A percentile compares a stretch with the other conserved stretches of the same genome.
Evolutionary conservation across 1,140 invertebrate species (phyloP).

Genomic region (Bombus ignitus): DNA sequence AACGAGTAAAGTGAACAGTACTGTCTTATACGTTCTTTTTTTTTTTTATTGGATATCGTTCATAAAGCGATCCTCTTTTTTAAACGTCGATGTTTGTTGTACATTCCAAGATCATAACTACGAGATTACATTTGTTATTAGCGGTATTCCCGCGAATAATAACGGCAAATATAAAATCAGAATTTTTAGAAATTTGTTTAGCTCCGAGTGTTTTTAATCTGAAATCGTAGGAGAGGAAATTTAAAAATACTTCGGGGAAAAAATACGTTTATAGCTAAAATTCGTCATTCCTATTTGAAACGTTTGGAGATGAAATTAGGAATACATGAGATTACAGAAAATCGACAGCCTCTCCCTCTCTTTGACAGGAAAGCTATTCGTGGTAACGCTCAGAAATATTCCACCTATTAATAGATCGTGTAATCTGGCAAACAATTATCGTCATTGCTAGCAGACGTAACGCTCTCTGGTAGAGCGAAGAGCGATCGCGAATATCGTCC

Average conservation of each 20-base stretch:
- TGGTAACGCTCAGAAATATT: background rate
- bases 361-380: background rate
- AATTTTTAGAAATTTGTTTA: background rate
- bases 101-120: no score
- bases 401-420: conserved; percentile 1
- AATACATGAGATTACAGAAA: background rate
- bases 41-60: background rate
- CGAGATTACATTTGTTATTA: background rate
- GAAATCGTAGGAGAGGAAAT: no score
- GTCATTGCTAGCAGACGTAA: background rate
- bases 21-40: no score
- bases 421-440: conserved; percentile 33
- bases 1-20: background rate
- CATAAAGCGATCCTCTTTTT: background rate
- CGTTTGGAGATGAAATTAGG: background rate
- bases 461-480: background rate
- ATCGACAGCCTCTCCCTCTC: background rate
- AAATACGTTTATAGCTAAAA: background rate
- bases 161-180: background rate
- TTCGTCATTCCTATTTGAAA: background rate
- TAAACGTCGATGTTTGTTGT: background rate
- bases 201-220: background rate
- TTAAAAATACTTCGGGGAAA: background rate
- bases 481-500: background rate
- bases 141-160: background rate